These are phyloP conservation scores for Brenthis daphne DNA, from an alignment of 2,888 invertebrate species.

Conservation along the genomic window DNA sequence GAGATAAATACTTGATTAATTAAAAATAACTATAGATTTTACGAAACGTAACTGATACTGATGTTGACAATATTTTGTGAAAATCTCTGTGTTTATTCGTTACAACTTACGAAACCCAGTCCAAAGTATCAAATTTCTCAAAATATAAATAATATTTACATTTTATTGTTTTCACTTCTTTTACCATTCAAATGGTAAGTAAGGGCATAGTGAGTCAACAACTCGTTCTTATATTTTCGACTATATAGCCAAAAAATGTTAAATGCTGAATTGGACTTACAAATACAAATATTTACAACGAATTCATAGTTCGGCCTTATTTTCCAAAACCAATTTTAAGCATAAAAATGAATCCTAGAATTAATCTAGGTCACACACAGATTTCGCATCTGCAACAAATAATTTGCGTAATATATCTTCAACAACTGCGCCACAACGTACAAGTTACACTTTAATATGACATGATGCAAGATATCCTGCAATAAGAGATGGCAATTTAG, in stretches of 20 bases:
- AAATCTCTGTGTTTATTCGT: background rate
- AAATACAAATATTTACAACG: too few species aligned
- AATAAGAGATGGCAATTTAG: slow-evolving; percentile 20
- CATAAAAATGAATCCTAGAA: slow-evolving; percentile 25
- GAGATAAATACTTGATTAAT: slow-evolving; percentile 4
- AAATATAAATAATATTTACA: slow-evolving; percentile 18
- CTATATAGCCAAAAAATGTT: too few species aligned
- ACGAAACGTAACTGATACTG: slow-evolving; percentile 1
- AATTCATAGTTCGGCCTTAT: background rate
- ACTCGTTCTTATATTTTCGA: too few species aligned
- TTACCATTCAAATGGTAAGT: too few species aligned
- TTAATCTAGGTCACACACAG: slow-evolving; percentile 39
- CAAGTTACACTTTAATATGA: slow-evolving; percentile 16
- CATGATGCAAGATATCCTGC: slow-evolving; percentile 29
- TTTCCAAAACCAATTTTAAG: background rate
- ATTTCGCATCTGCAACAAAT: slow-evolving; percentile 34
- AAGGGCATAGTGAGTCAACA: too few species aligned
- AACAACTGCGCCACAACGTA: slow-evolving; percentile 27
- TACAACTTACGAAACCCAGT: slow-evolving; percentile 6
- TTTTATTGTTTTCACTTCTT: slow-evolving; percentile 6
- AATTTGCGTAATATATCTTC: slow-evolving; percentile 37
- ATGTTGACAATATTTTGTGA: slow-evolving; percentile 3
- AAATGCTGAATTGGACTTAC: background rate
- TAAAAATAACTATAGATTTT: background rate
- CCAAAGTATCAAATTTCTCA: slow-evolving; percentile 14